phyloP scores from a whole-genome alignment of 2,113 vertebrate species.

The Notothenia coriiceps region DNA sequence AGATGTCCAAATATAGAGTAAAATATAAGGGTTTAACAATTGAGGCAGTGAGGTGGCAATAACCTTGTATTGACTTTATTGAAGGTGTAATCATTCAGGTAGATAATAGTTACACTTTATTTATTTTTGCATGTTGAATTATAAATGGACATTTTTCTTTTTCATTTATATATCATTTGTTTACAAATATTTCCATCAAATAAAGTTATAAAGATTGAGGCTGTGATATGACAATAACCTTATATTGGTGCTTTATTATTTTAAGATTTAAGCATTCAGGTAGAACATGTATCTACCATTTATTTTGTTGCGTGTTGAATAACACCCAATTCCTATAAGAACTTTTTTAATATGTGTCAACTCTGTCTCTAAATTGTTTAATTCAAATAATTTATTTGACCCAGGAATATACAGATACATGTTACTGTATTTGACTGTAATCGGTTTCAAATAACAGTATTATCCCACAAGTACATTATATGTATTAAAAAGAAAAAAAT shows the following conservation, averaged over 20 bases:
- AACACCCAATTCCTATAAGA: not conserved
- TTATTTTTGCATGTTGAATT: too few species aligned
- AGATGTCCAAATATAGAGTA: too few species aligned
- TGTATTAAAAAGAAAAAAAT: too few species aligned
- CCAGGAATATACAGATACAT: not conserved
- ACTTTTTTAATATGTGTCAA: not conserved
- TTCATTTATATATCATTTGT: not conserved
- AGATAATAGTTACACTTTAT: too few species aligned
- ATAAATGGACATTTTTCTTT: too few species aligned
- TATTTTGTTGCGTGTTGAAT: not conserved
- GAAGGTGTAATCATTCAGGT: too few species aligned
- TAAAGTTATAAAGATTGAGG: not conserved
- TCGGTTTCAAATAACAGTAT: too few species aligned
- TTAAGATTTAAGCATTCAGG: conserved; percentile 8
- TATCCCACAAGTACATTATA: too few species aligned
- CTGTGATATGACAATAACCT: not conserved
- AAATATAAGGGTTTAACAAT: too few species aligned
- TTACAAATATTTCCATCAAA: conserved; percentile 8
- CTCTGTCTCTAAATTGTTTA: not conserved
- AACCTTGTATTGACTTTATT: too few species aligned
- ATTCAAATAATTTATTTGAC: not conserved
- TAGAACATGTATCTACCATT: not conserved
- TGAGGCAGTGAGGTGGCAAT: too few species aligned
- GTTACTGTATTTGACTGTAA: not conserved
- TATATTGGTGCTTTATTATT: not conserved